Evolutionary conservation across 2,113 vertebrate species (phyloP).

Genomic region (Larimichthys crocea): DNA sequence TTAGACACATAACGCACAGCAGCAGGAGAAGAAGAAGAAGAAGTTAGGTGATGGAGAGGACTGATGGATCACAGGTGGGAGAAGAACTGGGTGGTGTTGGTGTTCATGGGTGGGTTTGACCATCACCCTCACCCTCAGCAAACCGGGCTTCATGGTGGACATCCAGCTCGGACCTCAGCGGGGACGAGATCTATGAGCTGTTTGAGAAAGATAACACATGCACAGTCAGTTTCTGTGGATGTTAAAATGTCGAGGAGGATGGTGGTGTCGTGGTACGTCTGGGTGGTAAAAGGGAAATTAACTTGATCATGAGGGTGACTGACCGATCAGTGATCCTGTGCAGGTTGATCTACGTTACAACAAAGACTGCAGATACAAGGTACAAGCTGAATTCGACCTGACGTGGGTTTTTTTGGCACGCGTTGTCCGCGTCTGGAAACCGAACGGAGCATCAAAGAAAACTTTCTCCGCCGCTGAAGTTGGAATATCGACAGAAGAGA

Average conservation of each 20-base stretch:
- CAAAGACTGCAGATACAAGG: background rate
- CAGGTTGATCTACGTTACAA: too few species aligned
- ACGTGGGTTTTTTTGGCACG: too few species aligned
- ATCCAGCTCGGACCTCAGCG: slow-evolving; percentile 66
- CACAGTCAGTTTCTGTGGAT: too few species aligned
- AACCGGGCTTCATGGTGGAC: slow-evolving; percentile 79
- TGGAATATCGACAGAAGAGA: background rate
- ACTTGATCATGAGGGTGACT: too few species aligned
- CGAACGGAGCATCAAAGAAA: background rate
- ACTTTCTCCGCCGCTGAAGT: background rate
- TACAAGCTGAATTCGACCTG: background rate
- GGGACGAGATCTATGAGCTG: slow-evolving; percentile 78
- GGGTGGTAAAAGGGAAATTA: too few species aligned
- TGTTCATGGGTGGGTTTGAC: slow-evolving; percentile 73
- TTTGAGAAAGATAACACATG: slow-evolving; percentile 78
- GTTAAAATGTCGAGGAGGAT: too few species aligned
- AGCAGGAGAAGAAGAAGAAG: background rate
- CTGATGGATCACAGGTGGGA: background rate
- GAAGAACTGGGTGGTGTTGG: slow-evolving; percentile 75
- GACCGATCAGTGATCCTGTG: too few species aligned
- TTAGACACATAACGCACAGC: background rate
- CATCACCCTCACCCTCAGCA: slow-evolving; percentile 60
- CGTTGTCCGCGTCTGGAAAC: too few species aligned
- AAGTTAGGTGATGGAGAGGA: background rate
- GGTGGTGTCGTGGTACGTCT: too few species aligned